Evolutionary conservation across 2,888 invertebrate species (phyloP), one percentile per base, ranked within the genome.

Genomic region (Allacma fusca): DNA sequence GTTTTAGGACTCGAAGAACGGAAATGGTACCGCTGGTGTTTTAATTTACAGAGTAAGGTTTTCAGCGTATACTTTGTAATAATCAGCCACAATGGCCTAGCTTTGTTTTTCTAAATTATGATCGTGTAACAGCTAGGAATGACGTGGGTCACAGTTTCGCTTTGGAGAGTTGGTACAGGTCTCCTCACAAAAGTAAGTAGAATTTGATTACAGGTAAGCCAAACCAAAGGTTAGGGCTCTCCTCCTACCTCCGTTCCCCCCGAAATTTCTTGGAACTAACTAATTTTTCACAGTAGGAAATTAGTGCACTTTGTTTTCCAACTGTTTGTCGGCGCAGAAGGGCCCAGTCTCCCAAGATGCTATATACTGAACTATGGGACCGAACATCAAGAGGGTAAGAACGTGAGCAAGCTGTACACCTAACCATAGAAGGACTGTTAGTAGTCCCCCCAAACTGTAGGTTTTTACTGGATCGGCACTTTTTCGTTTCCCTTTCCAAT

Each of bases 211-310:
- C 29, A 72, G 71, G 71, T 72, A 28, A 57, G 50, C n/a, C n/a
- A n/a, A n/a, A n/a, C 24, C 59, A 72, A 72, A 72, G 71, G 71
- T 59, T 72, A 44, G 4, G 21, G 7, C n/a, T 72, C 71, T 72
- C 71, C 59, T 50, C 59, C 71, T 72, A 23, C 59, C 71, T 50
- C 44, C 69, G 43, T 44, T 28, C n/a, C 5, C 29, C 43, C 21
- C 43, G 16, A 64, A 69, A 59, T 64, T 76, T 76, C 76, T 71
- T 9, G 29, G 76, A 76, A 76, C 43, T 23, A 70, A 71, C 71
- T 69, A 68, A 76, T 76, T 76, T 79, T 76, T 79, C 79, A 79
- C 76, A 79, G 76, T 76, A 76, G 71, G 76, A 73, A 76, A 69
- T 76, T 76, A 71, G 76, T 64, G 43, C 70, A 76, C 70, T 76